These are phyloP conservation scores for Goniozus legneri DNA, from an alignment of 1,140 invertebrate genomes.

Conservation along the genomic window DNA sequence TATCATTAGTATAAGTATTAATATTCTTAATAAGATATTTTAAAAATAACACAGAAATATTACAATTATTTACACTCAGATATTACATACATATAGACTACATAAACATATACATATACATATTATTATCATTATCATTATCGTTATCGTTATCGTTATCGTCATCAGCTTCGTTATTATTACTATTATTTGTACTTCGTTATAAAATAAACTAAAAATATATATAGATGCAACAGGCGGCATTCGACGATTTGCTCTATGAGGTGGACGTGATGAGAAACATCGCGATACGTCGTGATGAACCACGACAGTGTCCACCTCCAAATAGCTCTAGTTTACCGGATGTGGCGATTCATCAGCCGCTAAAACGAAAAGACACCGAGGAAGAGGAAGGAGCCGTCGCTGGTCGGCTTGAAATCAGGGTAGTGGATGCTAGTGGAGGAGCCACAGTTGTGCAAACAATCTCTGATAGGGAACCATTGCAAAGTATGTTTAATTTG, in stretches of 20 bases:
- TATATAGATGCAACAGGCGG: constrained; percentile 74
- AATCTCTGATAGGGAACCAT: constrained; percentile 46
- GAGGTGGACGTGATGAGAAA: constrained; percentile 81
- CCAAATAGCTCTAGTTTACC: constrained; percentile 41
- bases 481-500: constrained; percentile 36
- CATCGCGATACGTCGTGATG: constrained; percentile 56
- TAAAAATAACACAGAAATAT: too few relatives aligned
- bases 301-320: constrained; percentile 26
- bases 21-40: too few relatives aligned
- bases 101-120: too few relatives aligned
- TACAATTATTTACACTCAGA: too few relatives aligned
- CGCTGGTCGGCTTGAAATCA: constrained; percentile 77
- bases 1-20: neutral
- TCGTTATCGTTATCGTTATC: too few relatives aligned
- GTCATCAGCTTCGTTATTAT: too few relatives aligned
- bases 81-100: too few relatives aligned
- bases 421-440: constrained; percentile 62
- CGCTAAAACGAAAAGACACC: constrained; percentile 23
- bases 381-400: constrained; percentile 60
- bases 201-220: too few relatives aligned
- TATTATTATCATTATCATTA: too few relatives aligned
- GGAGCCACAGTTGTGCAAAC: constrained; percentile 53
- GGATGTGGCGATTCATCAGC: constrained; percentile 32
- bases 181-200: too few relatives aligned
- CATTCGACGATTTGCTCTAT: constrained; percentile 79